Evolutionary conservation across 2,113 vertebrate genomes (phyloP).

Genomic region (Actenoides hombroni): DNA sequence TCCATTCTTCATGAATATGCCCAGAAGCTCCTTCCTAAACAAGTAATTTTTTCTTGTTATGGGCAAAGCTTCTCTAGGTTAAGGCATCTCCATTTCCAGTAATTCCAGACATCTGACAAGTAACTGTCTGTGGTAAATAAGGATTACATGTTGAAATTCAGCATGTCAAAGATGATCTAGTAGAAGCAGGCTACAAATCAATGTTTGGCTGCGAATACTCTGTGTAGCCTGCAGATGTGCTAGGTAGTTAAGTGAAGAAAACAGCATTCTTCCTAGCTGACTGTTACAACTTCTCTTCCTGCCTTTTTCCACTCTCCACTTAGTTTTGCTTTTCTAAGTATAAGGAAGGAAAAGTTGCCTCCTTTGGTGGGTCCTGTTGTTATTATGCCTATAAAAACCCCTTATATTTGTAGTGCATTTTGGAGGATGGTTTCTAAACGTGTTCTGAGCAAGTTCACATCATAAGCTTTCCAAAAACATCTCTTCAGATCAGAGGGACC

Average conservation of each 20-base stretch:
- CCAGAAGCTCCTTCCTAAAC: not conserved
- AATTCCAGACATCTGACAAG: not conserved
- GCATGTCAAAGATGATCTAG: not conserved
- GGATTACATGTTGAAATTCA: not conserved
- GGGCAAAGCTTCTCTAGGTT: not conserved
- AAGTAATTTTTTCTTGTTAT: not conserved
- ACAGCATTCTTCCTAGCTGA: not conserved
- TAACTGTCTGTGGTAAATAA: not conserved
- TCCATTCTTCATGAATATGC: not conserved
- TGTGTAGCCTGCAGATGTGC: not conserved
- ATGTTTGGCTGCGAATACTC: not conserved
- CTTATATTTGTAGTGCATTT: not conserved
- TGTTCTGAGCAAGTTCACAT: not conserved
- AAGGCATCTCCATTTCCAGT: not conserved
- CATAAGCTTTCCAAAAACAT: not conserved
- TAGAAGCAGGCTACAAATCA: not conserved
- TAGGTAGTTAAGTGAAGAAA: not conserved
- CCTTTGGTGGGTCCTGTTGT: not conserved
- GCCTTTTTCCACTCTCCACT: not conserved
- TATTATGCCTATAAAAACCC: not conserved
- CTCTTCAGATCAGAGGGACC: not conserved
- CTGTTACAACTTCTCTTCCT: not conserved
- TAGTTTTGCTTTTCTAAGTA: not conserved
- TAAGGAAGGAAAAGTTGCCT: not conserved
- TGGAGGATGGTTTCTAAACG: not conserved